phyloP scores from a whole-genome alignment of 2,888 invertebrate species.

The Steinernema carpocapsae region DNA sequence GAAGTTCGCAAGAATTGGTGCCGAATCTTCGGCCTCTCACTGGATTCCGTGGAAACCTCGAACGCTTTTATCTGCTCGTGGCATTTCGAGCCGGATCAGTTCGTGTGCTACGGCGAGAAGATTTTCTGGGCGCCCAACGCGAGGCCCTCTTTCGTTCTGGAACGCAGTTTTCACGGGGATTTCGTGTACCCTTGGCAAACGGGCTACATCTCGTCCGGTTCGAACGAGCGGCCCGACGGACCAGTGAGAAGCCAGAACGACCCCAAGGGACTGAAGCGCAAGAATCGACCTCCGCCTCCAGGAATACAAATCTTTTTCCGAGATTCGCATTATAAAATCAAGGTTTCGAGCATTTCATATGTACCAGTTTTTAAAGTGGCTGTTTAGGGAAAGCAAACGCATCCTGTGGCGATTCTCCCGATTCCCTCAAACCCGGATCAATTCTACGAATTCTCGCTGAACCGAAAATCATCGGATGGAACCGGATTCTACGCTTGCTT shows the following conservation, averaged over 20 bases:
- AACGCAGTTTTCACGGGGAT: slow-evolving; percentile 19
- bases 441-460: slow-evolving; percentile 51
- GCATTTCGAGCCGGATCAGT: slow-evolving; percentile 36
- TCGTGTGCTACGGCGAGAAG: slow-evolving; percentile 25
- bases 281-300: slow-evolving; percentile 26
- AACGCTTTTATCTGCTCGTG: slow-evolving; percentile 22
- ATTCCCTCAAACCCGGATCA: slow-evolving; percentile 44
- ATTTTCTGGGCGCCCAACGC: slow-evolving; percentile 31
- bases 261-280: slow-evolving; percentile 27
- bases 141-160: slow-evolving; percentile 19
- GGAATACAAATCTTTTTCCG: slow-evolving; percentile 22
- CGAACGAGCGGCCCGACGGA: neutral
- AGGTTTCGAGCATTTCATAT: neutral
- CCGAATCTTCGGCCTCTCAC: slow-evolving; percentile 11
- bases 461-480: slow-evolving; percentile 45
- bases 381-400: slow-evolving; percentile 41
- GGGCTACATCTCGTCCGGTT: neutral
- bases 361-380: neutral
- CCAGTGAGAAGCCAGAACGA: neutral
- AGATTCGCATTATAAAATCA: slow-evolving; percentile 27
- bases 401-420: slow-evolving; percentile 49
- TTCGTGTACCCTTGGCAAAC: slow-evolving; percentile 30
- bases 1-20: slow-evolving; percentile 32
- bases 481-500: slow-evolving; percentile 53
- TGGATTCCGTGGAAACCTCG: slow-evolving; percentile 3